These are phyloP conservation scores for Eupithecia exiguata DNA, from an alignment of 2,888 invertebrate species.

Conservation along the genomic window DNA sequence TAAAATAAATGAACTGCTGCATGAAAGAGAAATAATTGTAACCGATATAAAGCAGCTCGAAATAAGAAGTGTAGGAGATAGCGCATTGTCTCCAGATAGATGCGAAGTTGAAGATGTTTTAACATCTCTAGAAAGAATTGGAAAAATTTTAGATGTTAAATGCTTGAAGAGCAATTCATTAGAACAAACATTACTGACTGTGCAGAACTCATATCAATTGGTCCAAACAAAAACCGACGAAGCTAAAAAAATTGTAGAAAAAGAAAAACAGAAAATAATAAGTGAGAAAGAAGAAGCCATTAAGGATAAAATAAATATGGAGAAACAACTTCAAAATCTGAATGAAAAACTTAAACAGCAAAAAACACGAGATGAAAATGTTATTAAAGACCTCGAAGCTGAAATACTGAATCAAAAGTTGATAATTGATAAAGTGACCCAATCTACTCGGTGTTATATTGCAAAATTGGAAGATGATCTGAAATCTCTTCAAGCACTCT, in stretches of 20 bases:
- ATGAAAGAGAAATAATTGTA: slow-evolving; percentile 65
- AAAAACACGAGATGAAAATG: slow-evolving; percentile 54
- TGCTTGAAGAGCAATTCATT: slow-evolving; percentile 57
- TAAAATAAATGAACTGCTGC: slow-evolving; percentile 58
- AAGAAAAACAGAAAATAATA: slow-evolving; percentile 71
- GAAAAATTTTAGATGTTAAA: slow-evolving; percentile 57
- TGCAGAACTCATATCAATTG: slow-evolving; percentile 71
- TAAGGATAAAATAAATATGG: slow-evolving; percentile 59
- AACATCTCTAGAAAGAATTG: slow-evolving; percentile 63
- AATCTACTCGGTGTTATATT: slow-evolving; percentile 61
- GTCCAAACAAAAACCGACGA: slow-evolving; percentile 73
- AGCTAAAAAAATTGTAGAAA: slow-evolving; percentile 71
- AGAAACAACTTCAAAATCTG: slow-evolving; percentile 59
- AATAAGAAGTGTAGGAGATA: slow-evolving; percentile 66
- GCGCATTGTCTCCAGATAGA: slow-evolving; percentile 56
- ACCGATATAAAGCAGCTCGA: slow-evolving; percentile 70
- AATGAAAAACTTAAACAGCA: slow-evolving; percentile 63
- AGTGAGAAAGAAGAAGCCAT: slow-evolving; percentile 73
- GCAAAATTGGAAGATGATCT: slow-evolving; percentile 66
- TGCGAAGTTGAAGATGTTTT: slow-evolving; percentile 62
- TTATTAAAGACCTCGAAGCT: slow-evolving; percentile 68
- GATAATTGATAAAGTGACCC: slow-evolving; percentile 64
- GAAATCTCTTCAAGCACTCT: slow-evolving; percentile 56
- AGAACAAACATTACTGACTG: slow-evolving; percentile 66
- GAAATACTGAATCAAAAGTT: slow-evolving; percentile 69